phyloP scores from a whole-genome alignment of 2,113 vertebrate genomes.

The Amphilophus citrinellus region DNA sequence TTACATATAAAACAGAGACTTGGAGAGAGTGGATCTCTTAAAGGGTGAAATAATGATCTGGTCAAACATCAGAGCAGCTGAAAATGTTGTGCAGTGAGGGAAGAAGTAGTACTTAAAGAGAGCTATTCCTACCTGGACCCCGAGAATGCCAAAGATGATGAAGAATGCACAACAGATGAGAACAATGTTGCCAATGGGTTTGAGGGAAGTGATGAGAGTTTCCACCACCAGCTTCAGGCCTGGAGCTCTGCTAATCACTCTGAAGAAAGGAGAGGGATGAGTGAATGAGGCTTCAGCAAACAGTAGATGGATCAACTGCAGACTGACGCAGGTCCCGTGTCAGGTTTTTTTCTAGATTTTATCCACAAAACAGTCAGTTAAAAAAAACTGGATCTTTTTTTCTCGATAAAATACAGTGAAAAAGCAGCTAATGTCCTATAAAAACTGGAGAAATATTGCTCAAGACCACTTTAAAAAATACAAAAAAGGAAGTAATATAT shows the following conservation, averaged over 20 bases:
- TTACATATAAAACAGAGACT: slow-evolving; percentile 16
- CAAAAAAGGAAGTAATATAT: background rate
- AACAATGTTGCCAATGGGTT: slow-evolving; percentile 98
- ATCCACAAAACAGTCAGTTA: background rate
- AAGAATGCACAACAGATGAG: slow-evolving; percentile 99
- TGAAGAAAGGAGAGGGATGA: slow-evolving; percentile 26
- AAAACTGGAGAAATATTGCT: background rate
- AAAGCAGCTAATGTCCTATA: no score
- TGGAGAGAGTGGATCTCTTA: background rate
- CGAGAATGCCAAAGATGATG: slow-evolving; percentile 98
- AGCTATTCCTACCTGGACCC: slow-evolving; percentile 89
- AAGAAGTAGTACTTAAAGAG: slow-evolving; percentile 10
- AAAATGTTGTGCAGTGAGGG: slow-evolving; percentile 16
- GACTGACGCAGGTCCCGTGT: background rate
- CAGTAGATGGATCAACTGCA: background rate
- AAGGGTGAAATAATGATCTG: slow-evolving; percentile 46
- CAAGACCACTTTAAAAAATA: no score
- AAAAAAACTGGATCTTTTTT: background rate
- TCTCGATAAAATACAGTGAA: no score
- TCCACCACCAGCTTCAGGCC: slow-evolving; percentile 98
- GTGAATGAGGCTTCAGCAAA: background rate
- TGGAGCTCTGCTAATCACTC: slow-evolving; percentile 97
- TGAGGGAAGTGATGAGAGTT: slow-evolving; percentile 98
- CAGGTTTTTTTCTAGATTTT: background rate
- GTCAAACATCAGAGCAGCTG: slow-evolving; percentile 16